phyloP scores from a whole-genome alignment of 2,888 invertebrate genomes.

The Drosophila barbarae region DNA sequence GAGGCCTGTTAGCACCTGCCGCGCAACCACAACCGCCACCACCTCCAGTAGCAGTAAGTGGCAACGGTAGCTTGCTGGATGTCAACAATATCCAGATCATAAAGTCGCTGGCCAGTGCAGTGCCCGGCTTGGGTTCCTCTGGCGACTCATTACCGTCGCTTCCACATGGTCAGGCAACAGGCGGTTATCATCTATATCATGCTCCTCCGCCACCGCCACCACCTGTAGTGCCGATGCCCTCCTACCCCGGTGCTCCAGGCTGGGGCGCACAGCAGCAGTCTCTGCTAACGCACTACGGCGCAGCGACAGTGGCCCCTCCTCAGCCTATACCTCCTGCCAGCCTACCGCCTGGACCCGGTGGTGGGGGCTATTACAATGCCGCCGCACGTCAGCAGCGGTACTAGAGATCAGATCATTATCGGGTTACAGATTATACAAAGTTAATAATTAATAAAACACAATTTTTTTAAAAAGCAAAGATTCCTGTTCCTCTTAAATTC shows the following conservation, averaged over 20 bases:
- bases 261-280: slow-evolving; percentile 61
- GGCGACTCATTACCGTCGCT: slow-evolving; percentile 40
- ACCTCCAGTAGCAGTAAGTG: slow-evolving; percentile 30
- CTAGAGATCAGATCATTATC: slow-evolving; percentile 23
- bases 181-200: slow-evolving; percentile 65
- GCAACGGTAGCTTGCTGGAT: slow-evolving; percentile 54
- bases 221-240: slow-evolving; percentile 55
- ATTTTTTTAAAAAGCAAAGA: slow-evolving; percentile 64
- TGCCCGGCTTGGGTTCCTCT: slow-evolving; percentile 46
- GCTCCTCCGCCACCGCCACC: slow-evolving; percentile 75
- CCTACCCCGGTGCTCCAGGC: slow-evolving; percentile 41
- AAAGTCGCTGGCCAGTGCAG: slow-evolving; percentile 71
- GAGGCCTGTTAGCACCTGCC: background rate
- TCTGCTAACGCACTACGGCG: slow-evolving; percentile 52
- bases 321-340: slow-evolving; percentile 53
- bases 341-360: slow-evolving; percentile 31
- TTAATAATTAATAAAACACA: slow-evolving; percentile 65
- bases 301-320: slow-evolving; percentile 43
- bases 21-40: slow-evolving; percentile 22
- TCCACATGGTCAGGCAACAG: slow-evolving; percentile 50
- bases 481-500: slow-evolving; percentile 18
- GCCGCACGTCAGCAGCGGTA: slow-evolving; percentile 58
- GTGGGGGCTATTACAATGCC: slow-evolving; percentile 52
- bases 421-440: slow-evolving; percentile 8
- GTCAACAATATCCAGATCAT: slow-evolving; percentile 74